Conservation (phyloP, 2,113 vertebrate genomes). For the Bufo bufo region DNA sequence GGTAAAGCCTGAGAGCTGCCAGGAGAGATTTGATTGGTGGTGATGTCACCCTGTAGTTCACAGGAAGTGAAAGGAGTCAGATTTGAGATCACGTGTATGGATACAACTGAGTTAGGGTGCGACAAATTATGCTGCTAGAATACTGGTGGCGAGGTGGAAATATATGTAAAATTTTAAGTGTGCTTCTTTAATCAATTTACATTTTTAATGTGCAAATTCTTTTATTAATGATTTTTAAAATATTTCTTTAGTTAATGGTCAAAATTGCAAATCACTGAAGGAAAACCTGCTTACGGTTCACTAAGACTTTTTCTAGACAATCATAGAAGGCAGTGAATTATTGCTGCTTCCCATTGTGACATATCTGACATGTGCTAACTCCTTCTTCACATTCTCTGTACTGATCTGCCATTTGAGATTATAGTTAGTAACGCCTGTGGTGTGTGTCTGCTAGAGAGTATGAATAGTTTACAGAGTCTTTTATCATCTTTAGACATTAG, state of each 20-base stretch:
- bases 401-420: constrained; percentile 27
- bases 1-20: too few relatives aligned
- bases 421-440: constrained; percentile 11
- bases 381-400: constrained; percentile 29
- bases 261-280: not conserved
- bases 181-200: too few relatives aligned
- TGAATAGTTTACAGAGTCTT: constrained; percentile 20
- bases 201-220: not conserved
- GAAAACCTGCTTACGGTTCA: not conserved
- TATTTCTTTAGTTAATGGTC: not conserved
- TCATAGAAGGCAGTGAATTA: constrained; percentile 12
- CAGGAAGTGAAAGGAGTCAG: too few relatives aligned
- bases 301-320: not conserved
- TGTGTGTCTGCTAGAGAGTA: constrained; percentile 7
- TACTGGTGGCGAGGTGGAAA: too few relatives aligned
- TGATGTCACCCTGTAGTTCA: too few relatives aligned
- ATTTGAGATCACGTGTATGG: too few relatives aligned
- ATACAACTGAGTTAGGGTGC: too few relatives aligned
- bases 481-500: constrained; percentile 3
- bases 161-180: too few relatives aligned
- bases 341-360: constrained; percentile 24
- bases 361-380: constrained; percentile 33
- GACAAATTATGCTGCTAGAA: too few relatives aligned
- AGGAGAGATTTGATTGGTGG: too few relatives aligned
- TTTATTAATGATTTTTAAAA: not conserved